These are phyloP conservation scores for Aplysia californica DNA, from an alignment of 1,140 invertebrate genomes.

Conservation along the genomic window DNA sequence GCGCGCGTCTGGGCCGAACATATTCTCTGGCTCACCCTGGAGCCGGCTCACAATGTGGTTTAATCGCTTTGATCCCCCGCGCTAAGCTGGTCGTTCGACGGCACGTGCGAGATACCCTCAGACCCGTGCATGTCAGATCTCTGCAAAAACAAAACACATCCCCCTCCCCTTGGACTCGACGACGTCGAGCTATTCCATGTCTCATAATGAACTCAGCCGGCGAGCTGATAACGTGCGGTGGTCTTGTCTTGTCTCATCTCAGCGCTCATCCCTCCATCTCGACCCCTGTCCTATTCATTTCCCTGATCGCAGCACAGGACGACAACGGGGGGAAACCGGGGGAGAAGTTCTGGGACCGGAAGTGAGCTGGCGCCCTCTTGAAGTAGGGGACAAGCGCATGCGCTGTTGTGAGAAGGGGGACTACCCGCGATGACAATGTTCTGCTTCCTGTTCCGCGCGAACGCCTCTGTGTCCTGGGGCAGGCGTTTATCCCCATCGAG, in stretches of 20 bases:
- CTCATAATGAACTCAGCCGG: not conserved
- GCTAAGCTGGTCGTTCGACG: not conserved
- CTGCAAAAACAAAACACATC: not conserved
- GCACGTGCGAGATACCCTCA: not conserved
- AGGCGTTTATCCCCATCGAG: constrained; percentile 2
- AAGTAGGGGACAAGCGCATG: constrained; percentile 7
- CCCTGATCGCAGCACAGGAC: no score
- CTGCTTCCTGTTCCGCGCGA: not conserved
- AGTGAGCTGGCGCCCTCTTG: constrained; percentile 15
- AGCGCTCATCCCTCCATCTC: not conserved
- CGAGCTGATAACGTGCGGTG: not conserved
- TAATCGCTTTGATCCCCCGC: not conserved
- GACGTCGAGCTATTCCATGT: no score
- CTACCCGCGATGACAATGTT: constrained; percentile 15
- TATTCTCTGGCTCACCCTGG: no score
- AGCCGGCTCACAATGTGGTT: constrained; percentile 16
- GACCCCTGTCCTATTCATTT: not conserved
- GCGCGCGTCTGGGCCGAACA: no score
- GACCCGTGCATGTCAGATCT: not conserved
- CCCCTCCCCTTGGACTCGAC: not conserved
- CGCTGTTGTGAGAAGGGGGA: not conserved
- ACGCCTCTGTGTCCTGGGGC: not conserved
- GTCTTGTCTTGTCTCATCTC: not conserved
- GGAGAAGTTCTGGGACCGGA: not conserved
- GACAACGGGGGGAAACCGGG: no score